phyloP scores from a whole-genome alignment of 2,113 vertebrate genomes.

The Rafetus swinhoei region DNA sequence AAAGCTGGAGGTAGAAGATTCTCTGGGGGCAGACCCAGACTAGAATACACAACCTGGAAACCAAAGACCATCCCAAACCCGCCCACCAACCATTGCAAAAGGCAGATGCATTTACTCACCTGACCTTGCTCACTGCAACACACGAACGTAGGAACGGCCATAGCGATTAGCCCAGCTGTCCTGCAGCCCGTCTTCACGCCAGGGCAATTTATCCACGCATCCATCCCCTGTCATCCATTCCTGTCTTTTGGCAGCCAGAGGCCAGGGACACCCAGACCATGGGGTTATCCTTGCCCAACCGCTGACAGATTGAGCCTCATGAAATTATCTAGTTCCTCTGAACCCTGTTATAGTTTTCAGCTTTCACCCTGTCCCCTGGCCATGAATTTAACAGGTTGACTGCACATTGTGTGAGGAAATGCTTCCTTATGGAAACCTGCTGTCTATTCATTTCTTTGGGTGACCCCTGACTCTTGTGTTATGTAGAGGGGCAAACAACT shows the following conservation, averaged over 20 bases:
- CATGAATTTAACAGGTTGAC: background rate
- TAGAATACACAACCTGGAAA: background rate
- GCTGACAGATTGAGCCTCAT: no score
- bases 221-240: background rate
- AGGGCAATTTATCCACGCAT: background rate
- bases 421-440: background rate
- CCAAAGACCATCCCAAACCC: background rate
- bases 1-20: background rate
- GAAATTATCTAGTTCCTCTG: background rate
- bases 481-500: background rate
- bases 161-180: background rate
- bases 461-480: background rate
- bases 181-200: background rate
- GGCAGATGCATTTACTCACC: background rate
- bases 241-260: background rate
- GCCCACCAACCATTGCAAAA: background rate
- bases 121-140: background rate
- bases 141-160: background rate
- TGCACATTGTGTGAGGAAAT: background rate
- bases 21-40: background rate
- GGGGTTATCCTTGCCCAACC: no score
- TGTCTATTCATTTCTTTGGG: background rate
- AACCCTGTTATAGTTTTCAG: background rate
- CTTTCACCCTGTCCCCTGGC: background rate
- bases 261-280: background rate